Base-by-base conservation (phyloP, 2,113 vertebrate genomes). In the Macrotus californicus region DNA sequence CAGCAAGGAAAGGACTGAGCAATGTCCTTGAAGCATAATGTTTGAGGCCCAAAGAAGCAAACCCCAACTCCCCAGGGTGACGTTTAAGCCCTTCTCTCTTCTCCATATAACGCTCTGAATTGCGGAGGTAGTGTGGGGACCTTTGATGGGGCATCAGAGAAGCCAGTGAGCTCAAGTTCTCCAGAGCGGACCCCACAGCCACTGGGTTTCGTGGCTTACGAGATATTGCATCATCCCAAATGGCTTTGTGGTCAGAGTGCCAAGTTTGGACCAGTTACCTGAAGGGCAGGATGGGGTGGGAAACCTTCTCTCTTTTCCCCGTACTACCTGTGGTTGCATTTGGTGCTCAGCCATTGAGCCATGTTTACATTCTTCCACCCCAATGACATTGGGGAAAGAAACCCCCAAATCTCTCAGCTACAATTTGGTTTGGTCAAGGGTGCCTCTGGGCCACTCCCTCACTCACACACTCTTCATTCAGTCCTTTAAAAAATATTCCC, bases 21-120 rank as follows among this genome's bases (percentile, higher is more conserved):
- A 26, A 89, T 26, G 61, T 94, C 75, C 82, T 13, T 82, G n/a
- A 93, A 83, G 84, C 69, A 59, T 70, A 86, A 80, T 50, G 34
- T 77, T 89, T 79, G 54, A 81, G 75, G 85, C 31, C 61, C 72
- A 93, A 83, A 79, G 48, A 61, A 94, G 66, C 70, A 92, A 96
- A 91, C 4, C 22, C 48, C 41, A 82, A 52, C 41, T 89, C 91
- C 61, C 81, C 67, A 31, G 41, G 41, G 84, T 64, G 56, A 89
- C 76, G 66, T 80, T 31, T 67, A 90, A 88, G 52, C 36, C 59
- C 72, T 93, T 90, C 24, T 3, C 50, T 87, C 26, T 95, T 95
- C 96, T 88, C 82, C 92, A 85, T 70, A 70, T 67, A 81, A 95
- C 80, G 56, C 29, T 94, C 54, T 64, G 84, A 89, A 95, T 64